Evolutionary conservation across 2,888 invertebrate species (phyloP), one percentile per base, ranked within the genome.

Genomic region (Metellina segmentata): DNA sequence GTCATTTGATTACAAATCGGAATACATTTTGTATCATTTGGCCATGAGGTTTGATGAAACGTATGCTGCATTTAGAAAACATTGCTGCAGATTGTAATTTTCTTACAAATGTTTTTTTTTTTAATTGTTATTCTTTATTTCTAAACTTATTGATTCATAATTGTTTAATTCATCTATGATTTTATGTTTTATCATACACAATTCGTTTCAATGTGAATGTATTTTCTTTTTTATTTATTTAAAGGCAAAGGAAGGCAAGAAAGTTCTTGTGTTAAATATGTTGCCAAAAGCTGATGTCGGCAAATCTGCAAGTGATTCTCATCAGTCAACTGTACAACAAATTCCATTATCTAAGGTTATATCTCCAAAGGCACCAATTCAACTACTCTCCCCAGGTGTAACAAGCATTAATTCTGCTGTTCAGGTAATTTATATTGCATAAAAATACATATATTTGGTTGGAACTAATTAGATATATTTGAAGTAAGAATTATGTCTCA

Each of bases 231-330:
- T 86, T 70, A 0, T 19, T 85, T 11, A 20, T 69, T 20, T 53
- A 11, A n/a, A 87, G 87, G 9, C 34, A 61, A 79, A 78, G 53
- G 79, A 87, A 70, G 48, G 48, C 19, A 86, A 91, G 70, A 91
- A 87, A 78, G 78, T 87, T 49, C n/a, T 78, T 75, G 49, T 91
- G 72, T 19, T 87, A 6, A 91, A 87, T 69, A 75, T 91, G 71
- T 20, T 86, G 20, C 9, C 91, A 49, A 48, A 81, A 19, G 48
- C n/a, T 51, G 71, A 82, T 78, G 34, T n/a, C 20, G 53, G 82
- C 19, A 16, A 49, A 7, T 8, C 74, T 69, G 20, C 20, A 49
- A 61, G 20, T 34, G 20, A 11, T 34, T 1, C 72, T 34, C 48
- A 34, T 11, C 19, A 74, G 51, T 49, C 52, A 19, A 81, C 19